Evolutionary conservation across 2,888 invertebrate genomes (phyloP).

Genomic region (Morpho deidamia): DNA sequence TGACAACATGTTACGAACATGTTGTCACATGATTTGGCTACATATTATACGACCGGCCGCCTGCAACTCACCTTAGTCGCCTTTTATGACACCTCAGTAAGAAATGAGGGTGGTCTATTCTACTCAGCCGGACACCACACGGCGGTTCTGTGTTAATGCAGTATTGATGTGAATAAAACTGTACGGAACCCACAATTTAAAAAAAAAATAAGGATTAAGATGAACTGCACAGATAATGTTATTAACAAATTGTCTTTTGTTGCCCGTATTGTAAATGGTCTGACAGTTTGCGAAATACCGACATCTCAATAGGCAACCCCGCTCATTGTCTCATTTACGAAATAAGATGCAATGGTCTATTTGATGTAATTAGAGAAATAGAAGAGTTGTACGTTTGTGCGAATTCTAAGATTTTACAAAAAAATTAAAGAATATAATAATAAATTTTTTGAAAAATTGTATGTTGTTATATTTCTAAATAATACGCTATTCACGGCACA

Average conservation of each 20-base stretch:
- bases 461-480: too few species aligned
- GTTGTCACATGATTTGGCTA: too few species aligned
- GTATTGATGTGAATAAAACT: background rate
- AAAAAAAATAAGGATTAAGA: background rate
- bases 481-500: too few species aligned
- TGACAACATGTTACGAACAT: too few species aligned
- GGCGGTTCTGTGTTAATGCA: too few species aligned
- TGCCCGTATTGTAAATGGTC: slow-evolving; percentile 19
- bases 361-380: slow-evolving; percentile 16
- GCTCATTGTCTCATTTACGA: slow-evolving; percentile 20
- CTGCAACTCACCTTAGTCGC: too few species aligned
- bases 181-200: slow-evolving; percentile 9
- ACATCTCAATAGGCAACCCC: slow-evolving; percentile 16
- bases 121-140: too few species aligned
- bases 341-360: slow-evolving; percentile 12
- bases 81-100: too few species aligned
- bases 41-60: too few species aligned
- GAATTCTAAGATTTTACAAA: background rate
- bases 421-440: background rate
- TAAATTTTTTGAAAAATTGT: background rate
- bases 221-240: slow-evolving; percentile 19
- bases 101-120: too few species aligned
- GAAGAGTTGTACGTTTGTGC: background rate
- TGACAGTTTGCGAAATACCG: slow-evolving; percentile 18
- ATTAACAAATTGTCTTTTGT: slow-evolving; percentile 27